Evolutionary conservation across 2,797 vertebrate species (phyloP), one percentile per base, ranked within the genome.

Genomic region (Chrosomus eos): DNA sequence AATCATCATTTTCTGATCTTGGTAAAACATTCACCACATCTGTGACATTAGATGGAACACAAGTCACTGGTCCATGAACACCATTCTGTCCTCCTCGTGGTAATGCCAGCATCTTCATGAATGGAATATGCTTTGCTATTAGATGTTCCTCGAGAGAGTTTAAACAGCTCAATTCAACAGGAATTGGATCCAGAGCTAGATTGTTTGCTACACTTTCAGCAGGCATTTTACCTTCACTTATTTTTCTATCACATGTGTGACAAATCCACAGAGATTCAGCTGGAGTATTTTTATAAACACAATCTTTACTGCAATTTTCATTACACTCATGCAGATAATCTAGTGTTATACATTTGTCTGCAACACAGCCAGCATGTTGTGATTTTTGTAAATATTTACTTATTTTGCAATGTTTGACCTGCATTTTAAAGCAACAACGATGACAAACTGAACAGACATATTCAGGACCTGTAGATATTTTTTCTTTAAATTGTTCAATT

Each of bases 61-160:
- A 88, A 1, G 26, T 38, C 0, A 85, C 31, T 3, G 87, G 87
- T 2, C 87, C 77, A 78, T 86, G 81, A 0, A 67, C 43, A 0
- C 62, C 81, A 26, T 84, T 77, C 5, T 88, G 87, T 16, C 67
- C 70, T 2, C 76, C 81, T 36, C 38, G n/a, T 11, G 82, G 85
- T 14, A 86, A 60, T 23, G 76, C 60, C 16, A 88, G 7, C 31
- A 88, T 64, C 58, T 82, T 88, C 79, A 88, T 77, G 1, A 88
- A 88, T 33, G 76, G 80, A 18, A 86, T 86, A 31, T 84, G 13
- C 3, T 14, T 62, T 3, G 31, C 77, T n/a, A 88, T 81, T 0
- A 86, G 9, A 85, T 87, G 79, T 8, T 78, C 53, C n/a, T 88
- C 81, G 16, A 88, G n/a, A 18, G 80, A 81, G 62, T 86, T 86